These are phyloP conservation scores for Lottia gigantea DNA, from an alignment of 2,888 invertebrate species.

Conservation along the genomic window DNA sequence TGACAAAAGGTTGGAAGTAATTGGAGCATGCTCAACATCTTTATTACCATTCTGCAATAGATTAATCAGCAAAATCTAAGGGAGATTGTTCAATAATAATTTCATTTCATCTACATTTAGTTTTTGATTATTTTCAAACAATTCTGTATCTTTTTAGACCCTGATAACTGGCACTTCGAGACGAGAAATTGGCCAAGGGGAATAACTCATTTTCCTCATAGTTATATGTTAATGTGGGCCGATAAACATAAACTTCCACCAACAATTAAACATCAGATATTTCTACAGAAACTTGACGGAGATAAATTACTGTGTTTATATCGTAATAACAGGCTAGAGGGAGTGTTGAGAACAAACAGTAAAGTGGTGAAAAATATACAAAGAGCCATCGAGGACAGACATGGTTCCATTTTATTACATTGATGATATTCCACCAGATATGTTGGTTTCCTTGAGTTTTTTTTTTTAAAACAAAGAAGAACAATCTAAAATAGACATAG, in stretches of 20 bases:
- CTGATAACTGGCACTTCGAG: conserved; percentile 33
- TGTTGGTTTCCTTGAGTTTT: too few species aligned
- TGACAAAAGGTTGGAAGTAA: too few species aligned
- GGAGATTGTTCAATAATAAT: too few species aligned
- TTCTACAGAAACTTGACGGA: conserved; percentile 29
- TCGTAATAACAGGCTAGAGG: conserved; percentile 17
- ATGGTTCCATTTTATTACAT: not conserved
- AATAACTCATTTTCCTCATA: conserved; percentile 29
- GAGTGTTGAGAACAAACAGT: conserved; percentile 21
- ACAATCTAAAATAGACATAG: too few species aligned
- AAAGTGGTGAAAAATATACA: conserved; percentile 26
- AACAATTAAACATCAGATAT: conserved; percentile 27
- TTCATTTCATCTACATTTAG: too few species aligned
- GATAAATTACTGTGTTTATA: conserved; percentile 26
- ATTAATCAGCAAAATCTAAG: too few species aligned
- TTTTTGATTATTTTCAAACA: not conserved
- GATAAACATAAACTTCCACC: conserved; percentile 31
- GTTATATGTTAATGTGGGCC: conserved; percentile 38
- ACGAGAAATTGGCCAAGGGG: conserved; percentile 33
- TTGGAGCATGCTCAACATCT: too few species aligned
- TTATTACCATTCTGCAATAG: too few species aligned
- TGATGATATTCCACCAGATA: not conserved
- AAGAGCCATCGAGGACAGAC: conserved; percentile 25
- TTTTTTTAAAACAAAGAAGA: too few species aligned
- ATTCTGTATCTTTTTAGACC: conserved; percentile 16